Percentiles rank a stretch among this genome's conserved stretches.
Conservation (phyloP, 2,797 vertebrate species). For the Centroberyx gerrardi region DNA sequence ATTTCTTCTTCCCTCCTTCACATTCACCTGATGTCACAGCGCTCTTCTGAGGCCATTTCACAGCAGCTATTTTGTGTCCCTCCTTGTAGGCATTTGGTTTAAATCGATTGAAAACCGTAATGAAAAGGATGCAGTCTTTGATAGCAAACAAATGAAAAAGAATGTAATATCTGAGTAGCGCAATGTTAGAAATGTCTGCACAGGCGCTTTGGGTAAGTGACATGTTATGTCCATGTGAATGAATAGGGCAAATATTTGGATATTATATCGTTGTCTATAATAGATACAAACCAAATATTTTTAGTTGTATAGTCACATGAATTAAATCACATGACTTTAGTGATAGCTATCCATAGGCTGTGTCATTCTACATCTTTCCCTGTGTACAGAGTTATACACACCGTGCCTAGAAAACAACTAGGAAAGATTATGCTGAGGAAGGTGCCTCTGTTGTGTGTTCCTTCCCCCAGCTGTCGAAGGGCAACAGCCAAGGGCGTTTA, state of each 20-base stretch:
- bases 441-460: background rate
- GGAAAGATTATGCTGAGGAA: background rate
- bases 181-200: too few relatives aligned
- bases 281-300: too few relatives aligned
- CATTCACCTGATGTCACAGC: conserved; percentile 27
- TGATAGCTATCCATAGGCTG: too few relatives aligned
- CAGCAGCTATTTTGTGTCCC: conserved; percentile 15
- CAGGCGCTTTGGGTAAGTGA: too few relatives aligned
- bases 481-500: background rate
- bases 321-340: too few relatives aligned
- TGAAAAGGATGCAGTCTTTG: conserved; percentile 6
- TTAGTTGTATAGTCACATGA: too few relatives aligned
- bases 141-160: conserved; percentile 1
- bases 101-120: background rate
- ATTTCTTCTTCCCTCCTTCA: conserved; percentile 27
- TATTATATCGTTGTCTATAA: too few relatives aligned
- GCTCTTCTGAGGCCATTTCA: conserved; percentile 19
- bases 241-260: too few relatives aligned
- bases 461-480: background rate
- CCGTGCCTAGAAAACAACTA: background rate
- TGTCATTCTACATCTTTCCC: too few relatives aligned
- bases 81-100: background rate
- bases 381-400: too few relatives aligned
- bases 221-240: too few relatives aligned
- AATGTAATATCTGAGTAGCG: background rate